Percentiles rank a stretch among this genome's conserved stretches.
Conservation (phyloP, 37 sponge, comb jelly and placozoan species). For the Beroe forskalii region DNA sequence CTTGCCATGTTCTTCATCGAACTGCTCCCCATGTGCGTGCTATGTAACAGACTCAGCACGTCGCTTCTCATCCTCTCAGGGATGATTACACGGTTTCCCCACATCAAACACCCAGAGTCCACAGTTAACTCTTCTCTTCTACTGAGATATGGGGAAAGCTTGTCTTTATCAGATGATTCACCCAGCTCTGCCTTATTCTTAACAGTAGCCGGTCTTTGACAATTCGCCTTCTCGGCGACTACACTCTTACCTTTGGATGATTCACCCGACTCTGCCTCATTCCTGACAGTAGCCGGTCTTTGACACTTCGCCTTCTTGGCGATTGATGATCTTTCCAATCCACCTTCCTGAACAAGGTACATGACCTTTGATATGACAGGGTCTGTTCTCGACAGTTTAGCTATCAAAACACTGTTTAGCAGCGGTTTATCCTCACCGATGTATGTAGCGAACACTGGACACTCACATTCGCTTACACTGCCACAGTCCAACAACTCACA, state of each 20-base stretch:
- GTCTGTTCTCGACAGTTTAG: conserved; percentile 35
- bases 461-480: not conserved
- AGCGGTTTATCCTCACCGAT: not conserved
- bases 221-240: no score
- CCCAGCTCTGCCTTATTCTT: no score
- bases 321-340: conserved; percentile 2
- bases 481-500: not conserved
- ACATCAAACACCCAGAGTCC: conserved; percentile 66
- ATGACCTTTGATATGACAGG: conserved; percentile 60
- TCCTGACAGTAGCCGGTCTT: no score
- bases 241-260: no score
- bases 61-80: conserved; percentile 13
- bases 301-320: not conserved
- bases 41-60: not conserved
- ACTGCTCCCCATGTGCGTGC: not conserved
- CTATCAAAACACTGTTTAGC: not conserved
- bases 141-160: not conserved
- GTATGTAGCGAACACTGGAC: not conserved
- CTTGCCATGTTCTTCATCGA: conserved; percentile 6
- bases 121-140: conserved; percentile 59
- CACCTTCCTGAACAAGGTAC: conserved; percentile 4
- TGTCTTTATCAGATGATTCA: no score
- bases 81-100: conserved; percentile 67
- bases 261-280: no score
- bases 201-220: no score